Evolutionary conservation across 1,140 invertebrate species (phyloP).

Genomic region (Achroia grisella): DNA sequence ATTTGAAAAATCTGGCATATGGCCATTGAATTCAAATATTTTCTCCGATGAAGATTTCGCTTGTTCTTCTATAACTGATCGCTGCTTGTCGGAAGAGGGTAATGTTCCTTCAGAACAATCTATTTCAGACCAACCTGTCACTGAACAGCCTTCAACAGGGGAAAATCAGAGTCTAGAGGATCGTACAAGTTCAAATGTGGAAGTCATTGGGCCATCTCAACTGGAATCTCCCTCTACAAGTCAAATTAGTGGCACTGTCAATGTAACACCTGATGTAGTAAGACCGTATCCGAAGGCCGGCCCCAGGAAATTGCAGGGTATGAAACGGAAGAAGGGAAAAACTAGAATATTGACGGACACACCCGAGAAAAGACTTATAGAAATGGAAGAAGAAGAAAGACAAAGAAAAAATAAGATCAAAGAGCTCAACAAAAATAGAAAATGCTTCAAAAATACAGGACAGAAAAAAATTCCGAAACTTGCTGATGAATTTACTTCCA

Average conservation of each 20-base stretch:
- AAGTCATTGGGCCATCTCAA: slow-evolving; percentile 4
- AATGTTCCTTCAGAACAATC: slow-evolving; percentile 5
- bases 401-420: slow-evolving; percentile 7
- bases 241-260: slow-evolving; percentile 1
- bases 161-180: not conserved
- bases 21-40: slow-evolving; percentile 29
- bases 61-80: no score
- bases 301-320: slow-evolving; percentile 8
- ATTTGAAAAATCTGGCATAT: slow-evolving; percentile 31
- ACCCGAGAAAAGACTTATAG: no score
- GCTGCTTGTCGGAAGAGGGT: slow-evolving; percentile 11
- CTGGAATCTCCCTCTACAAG: not conserved
- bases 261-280: slow-evolving; percentile 13
- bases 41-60: slow-evolving; percentile 33
- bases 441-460: slow-evolving; percentile 11
- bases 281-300: slow-evolving; percentile 15
- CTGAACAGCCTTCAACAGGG: no score
- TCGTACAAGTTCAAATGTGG: slow-evolving; percentile 4
- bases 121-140: slow-evolving; percentile 2
- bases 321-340: slow-evolving; percentile 13
- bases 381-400: no score
- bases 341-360: slow-evolving; percentile 18
- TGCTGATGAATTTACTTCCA: slow-evolving; percentile 15
- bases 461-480: slow-evolving; percentile 1
- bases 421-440: slow-evolving; percentile 15